These are phyloP conservation scores for Entomobrya multifasciata DNA, from an alignment of 2,888 invertebrate genomes.

Conservation along the genomic window DNA sequence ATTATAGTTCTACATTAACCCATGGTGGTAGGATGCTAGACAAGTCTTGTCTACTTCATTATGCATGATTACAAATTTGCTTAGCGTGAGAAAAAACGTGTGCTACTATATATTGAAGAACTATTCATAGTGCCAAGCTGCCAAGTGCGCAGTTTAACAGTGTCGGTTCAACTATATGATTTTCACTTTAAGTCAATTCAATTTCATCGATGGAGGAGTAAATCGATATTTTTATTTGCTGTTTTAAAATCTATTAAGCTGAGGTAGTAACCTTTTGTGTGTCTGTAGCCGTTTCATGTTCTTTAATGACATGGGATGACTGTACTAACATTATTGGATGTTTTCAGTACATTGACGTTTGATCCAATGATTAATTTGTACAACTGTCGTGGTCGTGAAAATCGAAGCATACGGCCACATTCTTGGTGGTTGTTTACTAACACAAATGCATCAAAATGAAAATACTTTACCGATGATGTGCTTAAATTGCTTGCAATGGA, in stretches of 20 bases:
- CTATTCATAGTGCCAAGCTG: background rate
- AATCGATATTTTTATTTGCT: background rate
- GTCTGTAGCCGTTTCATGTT: background rate
- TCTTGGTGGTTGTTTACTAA: background rate
- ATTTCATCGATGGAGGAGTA: background rate
- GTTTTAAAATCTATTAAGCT: too few relatives aligned
- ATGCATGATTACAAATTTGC: background rate
- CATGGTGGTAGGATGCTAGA: background rate
- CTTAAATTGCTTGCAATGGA: background rate
- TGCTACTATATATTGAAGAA: background rate
- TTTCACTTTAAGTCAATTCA: background rate
- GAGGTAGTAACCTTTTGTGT: too few relatives aligned
- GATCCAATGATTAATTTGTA: background rate
- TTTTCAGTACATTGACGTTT: background rate
- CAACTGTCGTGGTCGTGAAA: background rate
- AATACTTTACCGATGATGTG: background rate
- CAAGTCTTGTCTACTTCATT: background rate
- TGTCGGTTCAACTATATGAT: background rate
- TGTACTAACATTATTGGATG: background rate
- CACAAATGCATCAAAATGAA: background rate
- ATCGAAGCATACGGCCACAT: background rate
- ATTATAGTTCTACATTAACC: constrained; percentile 28
- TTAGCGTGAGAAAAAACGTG: background rate
- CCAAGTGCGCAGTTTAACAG: too few relatives aligned
- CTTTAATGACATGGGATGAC: background rate